Conservation (phyloP, 2,888 invertebrate genomes). For the Leptopilina myrica region DNA sequence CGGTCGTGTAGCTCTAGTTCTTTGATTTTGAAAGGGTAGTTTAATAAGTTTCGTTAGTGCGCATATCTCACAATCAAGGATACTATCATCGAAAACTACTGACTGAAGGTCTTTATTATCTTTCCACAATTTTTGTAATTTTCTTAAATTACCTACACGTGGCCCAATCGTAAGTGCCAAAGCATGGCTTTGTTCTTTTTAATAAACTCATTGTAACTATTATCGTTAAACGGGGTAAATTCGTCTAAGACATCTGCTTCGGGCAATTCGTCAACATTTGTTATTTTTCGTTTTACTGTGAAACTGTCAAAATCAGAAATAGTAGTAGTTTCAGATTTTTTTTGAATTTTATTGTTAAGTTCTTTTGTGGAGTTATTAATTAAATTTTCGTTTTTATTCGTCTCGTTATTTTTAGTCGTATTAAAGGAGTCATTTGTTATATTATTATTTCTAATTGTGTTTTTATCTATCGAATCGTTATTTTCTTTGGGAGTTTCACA, state of each 20-base stretch:
- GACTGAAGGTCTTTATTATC: not conserved
- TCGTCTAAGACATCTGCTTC: not conserved
- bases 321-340: not conserved
- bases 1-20: not conserved
- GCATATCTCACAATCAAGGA: not conserved
- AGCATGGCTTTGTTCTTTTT: not conserved
- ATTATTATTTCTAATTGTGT: not conserved
- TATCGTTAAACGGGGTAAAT: not conserved
- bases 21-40: not conserved
- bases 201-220: too few species aligned
- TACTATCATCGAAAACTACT: not conserved
- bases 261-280: not conserved
- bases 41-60: not conserved
- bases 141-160: constrained; percentile 48
- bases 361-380: not conserved
- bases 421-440: not conserved
- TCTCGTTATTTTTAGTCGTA: not conserved
- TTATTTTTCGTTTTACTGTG: not conserved
- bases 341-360: not conserved
- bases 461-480: not conserved
- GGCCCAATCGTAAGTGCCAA: constrained; percentile 44
- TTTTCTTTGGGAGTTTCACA: not conserved
- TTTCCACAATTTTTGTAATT: constrained; percentile 37
- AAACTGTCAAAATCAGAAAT: not conserved
- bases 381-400: not conserved